phyloP scores from a whole-genome alignment of 2,888 invertebrate genomes.

The Spilosoma lubricipeda region DNA sequence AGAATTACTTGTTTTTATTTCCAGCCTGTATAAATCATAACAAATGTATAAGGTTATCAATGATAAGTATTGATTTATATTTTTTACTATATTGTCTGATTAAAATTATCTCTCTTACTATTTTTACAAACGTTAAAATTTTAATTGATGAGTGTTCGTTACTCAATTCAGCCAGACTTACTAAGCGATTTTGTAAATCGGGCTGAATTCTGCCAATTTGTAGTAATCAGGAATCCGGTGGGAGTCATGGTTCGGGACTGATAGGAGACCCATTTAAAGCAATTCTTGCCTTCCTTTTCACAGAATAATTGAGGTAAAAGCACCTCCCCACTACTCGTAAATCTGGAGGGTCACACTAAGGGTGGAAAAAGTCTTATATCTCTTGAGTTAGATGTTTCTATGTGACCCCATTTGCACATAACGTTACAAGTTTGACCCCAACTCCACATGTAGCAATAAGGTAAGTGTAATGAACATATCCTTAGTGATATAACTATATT shows the following conservation, averaged over 20 bases:
- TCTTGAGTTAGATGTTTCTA: too few relatives aligned
- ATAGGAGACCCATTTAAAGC: background rate
- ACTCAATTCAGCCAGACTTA: background rate
- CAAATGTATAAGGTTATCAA: background rate
- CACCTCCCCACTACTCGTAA: background rate
- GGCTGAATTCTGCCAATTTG: background rate
- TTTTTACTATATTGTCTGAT: background rate
- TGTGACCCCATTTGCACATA: too few relatives aligned
- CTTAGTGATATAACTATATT: background rate
- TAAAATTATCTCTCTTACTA: background rate
- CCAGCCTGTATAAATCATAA: background rate
- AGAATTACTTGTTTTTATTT: background rate
- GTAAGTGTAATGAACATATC: background rate
- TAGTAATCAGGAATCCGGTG: background rate
- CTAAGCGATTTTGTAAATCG: background rate
- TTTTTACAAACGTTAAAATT: background rate
- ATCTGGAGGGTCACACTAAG: background rate
- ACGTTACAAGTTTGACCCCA: background rate
- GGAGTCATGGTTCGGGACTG: too few relatives aligned
- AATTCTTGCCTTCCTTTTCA: background rate
- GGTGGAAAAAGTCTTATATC: too few relatives aligned
- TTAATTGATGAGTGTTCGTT: background rate
- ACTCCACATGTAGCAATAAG: background rate
- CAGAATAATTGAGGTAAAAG: background rate
- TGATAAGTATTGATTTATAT: background rate